phyloP scores from a whole-genome alignment of 2,888 invertebrate genomes.

The Rhogogaster chlorosoma region DNA sequence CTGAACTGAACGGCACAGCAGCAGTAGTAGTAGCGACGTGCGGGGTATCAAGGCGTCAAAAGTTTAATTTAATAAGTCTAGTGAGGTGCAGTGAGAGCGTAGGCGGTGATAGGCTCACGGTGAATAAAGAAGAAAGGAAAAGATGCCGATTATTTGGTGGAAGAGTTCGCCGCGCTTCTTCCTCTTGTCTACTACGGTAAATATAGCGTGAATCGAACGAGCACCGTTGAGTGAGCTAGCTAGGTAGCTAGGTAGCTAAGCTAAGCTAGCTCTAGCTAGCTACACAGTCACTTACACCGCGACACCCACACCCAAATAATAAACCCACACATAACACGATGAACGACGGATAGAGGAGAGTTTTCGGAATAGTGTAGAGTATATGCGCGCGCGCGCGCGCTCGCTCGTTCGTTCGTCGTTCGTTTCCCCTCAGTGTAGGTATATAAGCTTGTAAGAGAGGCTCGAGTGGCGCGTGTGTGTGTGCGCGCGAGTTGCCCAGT shows the following conservation, averaged over 20 bases:
- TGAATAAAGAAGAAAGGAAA: slow-evolving; percentile 45
- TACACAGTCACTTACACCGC: slow-evolving; percentile 3
- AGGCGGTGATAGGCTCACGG: not conserved
- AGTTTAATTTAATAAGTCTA: not conserved
- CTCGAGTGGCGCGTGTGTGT: slow-evolving; percentile 61
- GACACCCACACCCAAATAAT: slow-evolving; percentile 37
- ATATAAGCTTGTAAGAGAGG: slow-evolving; percentile 34
- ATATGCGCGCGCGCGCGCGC: slow-evolving; percentile 46
- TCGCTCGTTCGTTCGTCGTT: slow-evolving; percentile 39
- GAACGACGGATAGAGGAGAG: slow-evolving; percentile 50
- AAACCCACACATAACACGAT: slow-evolving; percentile 26
- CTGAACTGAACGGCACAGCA: not conserved
- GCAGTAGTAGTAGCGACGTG: not conserved
- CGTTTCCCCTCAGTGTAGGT: slow-evolving; percentile 21
- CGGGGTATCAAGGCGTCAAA: slow-evolving; percentile 14
- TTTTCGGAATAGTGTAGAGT: slow-evolving; percentile 57
- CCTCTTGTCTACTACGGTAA: slow-evolving; percentile 50
- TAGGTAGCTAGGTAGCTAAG: not conserved
- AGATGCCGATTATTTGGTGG: slow-evolving; percentile 71
- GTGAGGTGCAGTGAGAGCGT: not conserved
- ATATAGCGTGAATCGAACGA: slow-evolving; percentile 47
- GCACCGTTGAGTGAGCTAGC: slow-evolving; percentile 11
- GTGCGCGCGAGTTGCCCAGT: slow-evolving; percentile 54
- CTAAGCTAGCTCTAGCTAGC: not conserved
- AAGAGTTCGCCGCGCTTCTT: slow-evolving; percentile 54